These are phyloP conservation scores for Petroica traversi DNA, from an alignment of 2,113 vertebrate species.

Conservation along the genomic window DNA sequence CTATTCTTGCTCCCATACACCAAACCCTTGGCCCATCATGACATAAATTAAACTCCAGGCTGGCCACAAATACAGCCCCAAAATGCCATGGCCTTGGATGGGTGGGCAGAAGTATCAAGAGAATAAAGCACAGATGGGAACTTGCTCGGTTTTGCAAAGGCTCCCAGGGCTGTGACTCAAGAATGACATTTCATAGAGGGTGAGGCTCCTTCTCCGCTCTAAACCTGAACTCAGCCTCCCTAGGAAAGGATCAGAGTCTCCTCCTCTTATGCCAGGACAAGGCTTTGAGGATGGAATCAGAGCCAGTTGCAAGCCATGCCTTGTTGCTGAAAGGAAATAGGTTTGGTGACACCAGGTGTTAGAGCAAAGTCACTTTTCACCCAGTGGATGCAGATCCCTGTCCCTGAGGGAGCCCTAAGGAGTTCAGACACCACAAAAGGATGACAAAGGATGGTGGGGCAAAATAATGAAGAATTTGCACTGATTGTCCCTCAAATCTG, in stretches of 20 bases:
- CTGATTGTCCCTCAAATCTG: neutral
- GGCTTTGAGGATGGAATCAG: neutral
- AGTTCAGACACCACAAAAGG: neutral
- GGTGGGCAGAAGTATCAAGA: neutral
- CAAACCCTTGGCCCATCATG: neutral
- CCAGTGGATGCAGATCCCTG: neutral
- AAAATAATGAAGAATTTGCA: fast-evolving
- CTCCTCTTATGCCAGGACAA: neutral
- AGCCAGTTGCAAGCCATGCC: neutral
- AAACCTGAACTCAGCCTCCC: neutral
- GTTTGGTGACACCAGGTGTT: fast-evolving
- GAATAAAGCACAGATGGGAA: neutral
- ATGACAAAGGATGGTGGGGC: neutral
- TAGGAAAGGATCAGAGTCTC: neutral
- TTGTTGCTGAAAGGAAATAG: fast-evolving
- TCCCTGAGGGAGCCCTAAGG: neutral
- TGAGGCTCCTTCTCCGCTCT: neutral
- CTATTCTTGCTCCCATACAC: neutral
- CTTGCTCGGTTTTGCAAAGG: fast-evolving
- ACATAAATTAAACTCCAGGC: neutral
- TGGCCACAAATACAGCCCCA: neutral
- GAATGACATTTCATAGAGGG: fast-evolving
- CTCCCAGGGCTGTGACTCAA: neutral
- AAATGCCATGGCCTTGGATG: neutral
- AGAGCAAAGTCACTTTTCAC: neutral